Evolutionary conservation across 1,140 invertebrate species (phyloP), one percentile per base, ranked within the genome.

Genomic region (Epicauta chinensis): DNA sequence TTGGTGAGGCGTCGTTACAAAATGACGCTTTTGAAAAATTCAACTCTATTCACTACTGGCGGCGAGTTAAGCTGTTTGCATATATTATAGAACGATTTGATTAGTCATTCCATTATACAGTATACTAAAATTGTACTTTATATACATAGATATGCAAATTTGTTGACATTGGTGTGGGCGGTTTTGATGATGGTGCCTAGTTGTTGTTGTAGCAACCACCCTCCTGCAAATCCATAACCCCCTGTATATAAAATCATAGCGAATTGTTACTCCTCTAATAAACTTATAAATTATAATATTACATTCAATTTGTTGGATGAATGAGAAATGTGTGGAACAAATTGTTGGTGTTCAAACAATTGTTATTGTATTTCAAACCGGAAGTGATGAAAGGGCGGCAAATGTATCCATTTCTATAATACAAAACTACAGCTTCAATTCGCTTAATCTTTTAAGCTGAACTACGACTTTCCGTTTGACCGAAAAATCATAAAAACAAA

Each of bases 331-430:
- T 37, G 39, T 43, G 39, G 48, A 58, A 58, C 55, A 58, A 58
- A 58, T 58, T 58, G 56, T 53, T 39, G 37, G 36, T 49, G 50
- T 49, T 10, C 29, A 30, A 30, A 30, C 42, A 51, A 63, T 63
- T 63, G 59, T 63, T 59, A 60, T 63, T 61, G 49, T 51, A 52
- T 59, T 59, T 55, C 61, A 59, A 55, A 59, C 59, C 41, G 51
- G 56, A 61, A 59, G 61, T 61, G 57, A 56, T n/a, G n/a, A n/a
- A 59, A 59, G 57, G 61, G 57, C 55, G 61, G 49, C 61, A 63
- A 63, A 63, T 63, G 61, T 59, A 63, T 59, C 61, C 56, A 63
- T 61, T 63, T 63, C 59, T 54, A 51, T 61, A 56, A 57, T 55
- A 61, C 61, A 61, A 61, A 58, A 53, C 56, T 53, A 51, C 41